Evolutionary conservation across 2,888 invertebrate genomes (phyloP).

Genomic region (Euplexia lucipara): DNA sequence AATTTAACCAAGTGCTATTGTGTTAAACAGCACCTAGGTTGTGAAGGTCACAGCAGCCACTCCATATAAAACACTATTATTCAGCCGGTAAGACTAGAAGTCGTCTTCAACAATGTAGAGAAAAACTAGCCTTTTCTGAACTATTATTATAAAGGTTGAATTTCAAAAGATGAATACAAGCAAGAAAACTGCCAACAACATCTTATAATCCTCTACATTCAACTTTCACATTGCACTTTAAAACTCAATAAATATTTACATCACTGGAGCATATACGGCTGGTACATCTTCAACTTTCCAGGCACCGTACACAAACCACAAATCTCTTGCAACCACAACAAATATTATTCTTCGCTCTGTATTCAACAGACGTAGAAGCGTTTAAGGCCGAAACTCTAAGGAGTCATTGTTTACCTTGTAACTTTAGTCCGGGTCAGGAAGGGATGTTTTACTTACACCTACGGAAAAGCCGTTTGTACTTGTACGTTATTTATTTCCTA

Average conservation of each 20-base stretch:
- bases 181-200: conserved; percentile 1
- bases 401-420: conserved; percentile 69
- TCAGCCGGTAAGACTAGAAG: too few species aligned
- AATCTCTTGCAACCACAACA: conserved; percentile 63
- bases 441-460: conserved; percentile 72
- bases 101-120: too few species aligned
- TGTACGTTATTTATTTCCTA: conserved; percentile 63
- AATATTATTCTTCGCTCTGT: conserved; percentile 65
- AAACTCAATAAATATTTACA: conserved; percentile 59
- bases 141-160: too few species aligned
- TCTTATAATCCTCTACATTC: conserved; percentile 18
- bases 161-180: too few species aligned
- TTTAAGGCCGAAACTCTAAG: conserved; percentile 67
- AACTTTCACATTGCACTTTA: conserved; percentile 45
- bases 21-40: too few species aligned
- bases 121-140: too few species aligned
- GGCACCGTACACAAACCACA: conserved; percentile 56
- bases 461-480: conserved; percentile 64
- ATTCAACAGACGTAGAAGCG: conserved; percentile 63
- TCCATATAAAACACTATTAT: too few species aligned
- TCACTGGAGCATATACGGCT: conserved; percentile 32
- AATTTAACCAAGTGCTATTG: too few species aligned
- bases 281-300: conserved; percentile 52
- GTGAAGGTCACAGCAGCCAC: too few species aligned
- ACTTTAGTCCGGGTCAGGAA: conserved; percentile 68